Conservation (phyloP, 2,888 invertebrate genomes). For the Ectemnius lituratus region DNA sequence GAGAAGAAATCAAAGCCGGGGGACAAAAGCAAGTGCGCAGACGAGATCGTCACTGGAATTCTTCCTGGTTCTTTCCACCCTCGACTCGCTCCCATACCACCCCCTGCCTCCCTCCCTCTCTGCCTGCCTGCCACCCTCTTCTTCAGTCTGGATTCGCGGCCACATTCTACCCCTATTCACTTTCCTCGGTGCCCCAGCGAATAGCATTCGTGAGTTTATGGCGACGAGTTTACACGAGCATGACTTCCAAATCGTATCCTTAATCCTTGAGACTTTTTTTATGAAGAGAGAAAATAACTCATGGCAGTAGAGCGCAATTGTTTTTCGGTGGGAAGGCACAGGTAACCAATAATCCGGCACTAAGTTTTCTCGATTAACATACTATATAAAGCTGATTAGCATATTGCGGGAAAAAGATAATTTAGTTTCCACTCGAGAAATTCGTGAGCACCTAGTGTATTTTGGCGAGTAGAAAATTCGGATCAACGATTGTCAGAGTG, state of each 20-base stretch:
- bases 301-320: background rate
- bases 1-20: constrained; percentile 76
- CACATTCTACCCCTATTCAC: constrained; percentile 11
- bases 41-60: constrained; percentile 69
- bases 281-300: background rate
- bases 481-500: constrained; percentile 2
- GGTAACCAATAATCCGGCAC: background rate
- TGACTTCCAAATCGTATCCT: too few relatives aligned
- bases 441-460: background rate
- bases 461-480: background rate
- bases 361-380: background rate
- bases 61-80: constrained; percentile 59
- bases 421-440: background rate
- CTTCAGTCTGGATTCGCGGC: constrained; percentile 14
- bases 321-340: background rate
- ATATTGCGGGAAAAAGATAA: background rate
- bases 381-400: background rate
- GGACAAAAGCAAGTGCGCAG: constrained; percentile 71
- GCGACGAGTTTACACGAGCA: background rate
- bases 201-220: constrained; percentile 16
- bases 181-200: constrained; percentile 18
- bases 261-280: too few relatives aligned
- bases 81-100: constrained; percentile 31
- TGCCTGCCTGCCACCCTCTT: constrained; percentile 26
- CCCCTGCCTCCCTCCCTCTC: too few relatives aligned